Evolutionary conservation across 2,888 invertebrate genomes (phyloP).

Genomic region (Miltochrista miniata): DNA sequence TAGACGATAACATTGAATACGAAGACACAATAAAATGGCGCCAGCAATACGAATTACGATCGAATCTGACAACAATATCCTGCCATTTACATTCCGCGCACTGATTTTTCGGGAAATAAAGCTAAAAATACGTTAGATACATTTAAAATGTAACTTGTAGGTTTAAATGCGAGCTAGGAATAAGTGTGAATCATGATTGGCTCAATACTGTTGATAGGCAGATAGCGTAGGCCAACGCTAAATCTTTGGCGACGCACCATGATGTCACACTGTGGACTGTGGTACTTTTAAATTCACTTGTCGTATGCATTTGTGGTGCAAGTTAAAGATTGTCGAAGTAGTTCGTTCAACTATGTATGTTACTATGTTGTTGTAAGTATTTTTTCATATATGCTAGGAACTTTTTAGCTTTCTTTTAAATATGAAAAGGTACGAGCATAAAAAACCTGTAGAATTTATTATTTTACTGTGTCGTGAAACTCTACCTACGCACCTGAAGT

Average conservation of each 20-base stretch:
- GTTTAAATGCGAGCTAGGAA: not conserved
- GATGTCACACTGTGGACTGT: constrained; percentile 60
- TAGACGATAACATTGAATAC: not conserved
- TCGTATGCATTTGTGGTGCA: constrained; percentile 44
- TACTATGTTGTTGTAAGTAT: too few relatives aligned
- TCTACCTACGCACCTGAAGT: too few relatives aligned
- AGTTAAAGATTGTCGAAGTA: constrained; percentile 1
- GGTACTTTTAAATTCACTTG: constrained; percentile 62
- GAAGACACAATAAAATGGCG: constrained; percentile 1
- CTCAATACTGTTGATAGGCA: constrained; percentile 29
- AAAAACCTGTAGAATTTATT: too few relatives aligned
- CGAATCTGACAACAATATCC: constrained; percentile 5
- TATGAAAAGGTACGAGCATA: too few relatives aligned
- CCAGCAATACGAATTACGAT: constrained; percentile 1
- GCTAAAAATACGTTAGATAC: not conserved
- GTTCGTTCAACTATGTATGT: too few relatives aligned
- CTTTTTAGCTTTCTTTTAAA: too few relatives aligned
- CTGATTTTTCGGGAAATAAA: constrained; percentile 11
- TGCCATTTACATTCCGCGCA: constrained; percentile 11
- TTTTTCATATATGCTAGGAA: too few relatives aligned
- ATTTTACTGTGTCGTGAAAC: too few relatives aligned
- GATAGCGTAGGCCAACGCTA: constrained; percentile 44
- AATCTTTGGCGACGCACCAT: constrained; percentile 55
- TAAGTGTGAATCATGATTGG: constrained; percentile 26
- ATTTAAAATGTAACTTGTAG: constrained; percentile 5